Evolutionary conservation across 2,888 invertebrate genomes (phyloP).

Genomic region (Tetropium fuscum): DNA sequence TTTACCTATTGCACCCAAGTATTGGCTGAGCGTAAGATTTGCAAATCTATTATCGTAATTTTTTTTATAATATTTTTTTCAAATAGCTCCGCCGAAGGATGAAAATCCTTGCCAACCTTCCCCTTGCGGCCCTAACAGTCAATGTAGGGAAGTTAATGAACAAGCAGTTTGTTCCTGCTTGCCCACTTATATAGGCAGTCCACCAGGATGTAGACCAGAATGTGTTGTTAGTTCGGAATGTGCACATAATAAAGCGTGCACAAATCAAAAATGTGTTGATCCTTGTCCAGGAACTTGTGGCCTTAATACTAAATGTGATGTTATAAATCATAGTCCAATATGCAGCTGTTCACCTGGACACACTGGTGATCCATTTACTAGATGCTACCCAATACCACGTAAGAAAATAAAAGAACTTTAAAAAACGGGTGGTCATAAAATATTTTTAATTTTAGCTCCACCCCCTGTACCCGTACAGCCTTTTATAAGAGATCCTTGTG

Average conservation of each 20-base stretch:
- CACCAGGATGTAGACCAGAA: conserved; percentile 80
- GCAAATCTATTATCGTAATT: not conserved
- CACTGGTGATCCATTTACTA: conserved; percentile 82
- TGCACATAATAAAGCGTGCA: conserved; percentile 64
- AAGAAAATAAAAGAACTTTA: conserved; percentile 42
- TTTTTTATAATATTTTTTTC: conserved; percentile 7
- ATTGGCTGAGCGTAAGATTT: conserved; percentile 58
- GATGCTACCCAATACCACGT: conserved; percentile 72
- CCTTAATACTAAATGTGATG: conserved; percentile 66
- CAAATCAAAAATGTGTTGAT: conserved; percentile 63
- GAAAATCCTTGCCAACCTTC: conserved; percentile 76
- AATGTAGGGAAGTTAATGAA: conserved; percentile 69
- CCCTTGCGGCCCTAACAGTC: conserved; percentile 85
- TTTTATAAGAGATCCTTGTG: conserved; percentile 70
- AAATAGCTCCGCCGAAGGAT: conserved; percentile 54
- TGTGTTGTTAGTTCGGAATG: conserved; percentile 81
- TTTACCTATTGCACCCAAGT: conserved; percentile 61
- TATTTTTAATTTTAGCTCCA: conserved; percentile 47
- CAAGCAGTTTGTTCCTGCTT: conserved; percentile 81
- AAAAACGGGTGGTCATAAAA: not conserved
- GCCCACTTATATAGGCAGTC: conserved; percentile 75
- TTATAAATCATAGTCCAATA: conserved; percentile 79
- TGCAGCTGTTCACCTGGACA: conserved; percentile 70
- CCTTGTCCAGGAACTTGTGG: conserved; percentile 71
- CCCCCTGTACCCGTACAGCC: conserved; percentile 52